These are phyloP conservation scores for Euplagia quadripunctaria DNA, from an alignment of 2,888 invertebrate genomes.

Conservation along the genomic window DNA sequence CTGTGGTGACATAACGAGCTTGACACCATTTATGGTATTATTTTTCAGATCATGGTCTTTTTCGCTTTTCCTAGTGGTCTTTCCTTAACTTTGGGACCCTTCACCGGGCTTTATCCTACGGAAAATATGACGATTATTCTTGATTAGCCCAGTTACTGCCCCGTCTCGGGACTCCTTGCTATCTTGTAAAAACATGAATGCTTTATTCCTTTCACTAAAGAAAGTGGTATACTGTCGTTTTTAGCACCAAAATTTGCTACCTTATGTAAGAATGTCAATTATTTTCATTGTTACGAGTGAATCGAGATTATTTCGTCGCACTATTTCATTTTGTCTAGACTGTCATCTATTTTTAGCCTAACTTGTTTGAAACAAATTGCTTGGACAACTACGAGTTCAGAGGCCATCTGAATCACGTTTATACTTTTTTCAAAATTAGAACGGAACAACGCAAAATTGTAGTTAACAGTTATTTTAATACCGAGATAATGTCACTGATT, in stretches of 20 bases:
- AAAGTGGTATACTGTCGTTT: constrained; percentile 20
- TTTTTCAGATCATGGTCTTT: too few species aligned
- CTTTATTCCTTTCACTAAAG: constrained; percentile 30
- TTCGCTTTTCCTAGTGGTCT: too few species aligned
- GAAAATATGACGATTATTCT: neutral
- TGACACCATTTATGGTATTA: neutral
- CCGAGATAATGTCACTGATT: neutral
- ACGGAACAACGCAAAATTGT: constrained; percentile 26
- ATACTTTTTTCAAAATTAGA: constrained; percentile 36
- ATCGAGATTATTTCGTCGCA: neutral
- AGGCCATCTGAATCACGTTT: constrained; percentile 39
- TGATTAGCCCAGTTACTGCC: neutral
- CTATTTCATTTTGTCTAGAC: constrained; percentile 10
- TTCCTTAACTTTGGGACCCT: too few species aligned
- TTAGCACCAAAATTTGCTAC: neutral
- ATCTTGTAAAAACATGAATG: neutral
- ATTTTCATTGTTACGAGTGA: neutral
- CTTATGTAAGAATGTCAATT: neutral
- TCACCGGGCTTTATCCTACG: too few species aligned
- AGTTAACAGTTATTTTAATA: constrained; percentile 16
- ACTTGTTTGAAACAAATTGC: neutral
- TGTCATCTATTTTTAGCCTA: neutral
- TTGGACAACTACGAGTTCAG: constrained; percentile 46
- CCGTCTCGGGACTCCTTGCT: neutral
- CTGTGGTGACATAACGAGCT: neutral